Percentiles rank a stretch among this genome's conserved stretches.
phyloP scores from a whole-genome alignment of 2,888 invertebrate genomes.

The Tipula confusa region DNA sequence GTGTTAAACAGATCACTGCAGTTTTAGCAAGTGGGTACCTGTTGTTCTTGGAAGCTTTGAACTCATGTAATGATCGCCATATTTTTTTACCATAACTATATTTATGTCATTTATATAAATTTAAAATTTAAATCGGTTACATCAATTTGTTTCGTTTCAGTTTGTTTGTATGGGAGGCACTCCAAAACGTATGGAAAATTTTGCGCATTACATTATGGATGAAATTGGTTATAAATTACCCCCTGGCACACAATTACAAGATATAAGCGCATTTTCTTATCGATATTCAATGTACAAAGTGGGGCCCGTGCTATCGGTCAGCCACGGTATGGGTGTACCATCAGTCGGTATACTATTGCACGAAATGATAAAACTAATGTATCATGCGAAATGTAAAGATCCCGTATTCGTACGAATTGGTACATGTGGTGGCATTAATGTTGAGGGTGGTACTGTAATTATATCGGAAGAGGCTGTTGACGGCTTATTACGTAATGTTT shows the following conservation, averaged over 20 bases:
- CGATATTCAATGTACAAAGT: slow-evolving; percentile 96
- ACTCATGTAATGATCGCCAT: no score
- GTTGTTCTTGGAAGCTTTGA: no score
- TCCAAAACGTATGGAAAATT: slow-evolving; percentile 88
- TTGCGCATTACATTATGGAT: slow-evolving; percentile 85
- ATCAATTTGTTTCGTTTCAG: no score
- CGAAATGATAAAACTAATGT: slow-evolving; percentile 94
- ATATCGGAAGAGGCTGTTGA: slow-evolving; percentile 91
- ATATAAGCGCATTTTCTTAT: slow-evolving; percentile 88
- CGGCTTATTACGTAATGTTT: slow-evolving; percentile 72
- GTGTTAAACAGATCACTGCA: no score
- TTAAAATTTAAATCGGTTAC: no score
- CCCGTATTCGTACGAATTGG: slow-evolving; percentile 90
- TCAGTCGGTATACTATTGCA: slow-evolving; percentile 93
- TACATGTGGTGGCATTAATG: slow-evolving; percentile 90
- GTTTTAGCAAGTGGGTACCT: no score
- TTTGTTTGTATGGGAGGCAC: slow-evolving; percentile 97
- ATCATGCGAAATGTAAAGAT: slow-evolving; percentile 79
- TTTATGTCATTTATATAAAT: no score
- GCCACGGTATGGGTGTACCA: slow-evolving; percentile 96
- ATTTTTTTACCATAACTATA: no score
- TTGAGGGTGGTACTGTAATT: slow-evolving; percentile 90
- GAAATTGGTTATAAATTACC: slow-evolving; percentile 87
- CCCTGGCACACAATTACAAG: slow-evolving; percentile 78
- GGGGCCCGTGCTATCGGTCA: slow-evolving; percentile 49